phyloP scores from a whole-genome alignment of 1,140 invertebrate species.

The Apocrypta bakeri region DNA sequence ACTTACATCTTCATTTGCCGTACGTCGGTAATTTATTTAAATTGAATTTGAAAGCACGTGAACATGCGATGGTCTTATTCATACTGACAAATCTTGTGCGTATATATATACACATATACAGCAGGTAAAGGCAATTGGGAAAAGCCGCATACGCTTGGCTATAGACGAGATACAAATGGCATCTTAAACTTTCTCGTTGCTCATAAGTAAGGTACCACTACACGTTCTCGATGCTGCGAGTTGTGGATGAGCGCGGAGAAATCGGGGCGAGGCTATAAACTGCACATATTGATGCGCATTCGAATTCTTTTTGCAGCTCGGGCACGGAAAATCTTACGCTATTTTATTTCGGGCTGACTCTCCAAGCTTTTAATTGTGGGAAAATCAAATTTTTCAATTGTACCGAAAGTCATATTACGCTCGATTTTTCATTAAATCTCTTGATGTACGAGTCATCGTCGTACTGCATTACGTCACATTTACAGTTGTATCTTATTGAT shows the following conservation, averaged over 20 bases:
- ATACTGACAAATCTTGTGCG: background rate
- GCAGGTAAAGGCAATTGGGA: background rate
- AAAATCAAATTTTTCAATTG: conserved; percentile 20
- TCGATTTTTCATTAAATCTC: background rate
- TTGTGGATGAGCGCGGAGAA: conserved; percentile 8
- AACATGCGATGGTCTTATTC: conserved; percentile 13
- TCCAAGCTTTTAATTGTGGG: conserved; percentile 26
- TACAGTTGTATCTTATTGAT: background rate
- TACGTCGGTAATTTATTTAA: background rate
- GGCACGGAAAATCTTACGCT: background rate
- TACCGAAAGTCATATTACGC: background rate
- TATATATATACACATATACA: background rate
- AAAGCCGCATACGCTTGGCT: background rate
- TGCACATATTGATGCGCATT: conserved; percentile 31
- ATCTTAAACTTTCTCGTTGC: conserved; percentile 29
- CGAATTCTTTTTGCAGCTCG: background rate
- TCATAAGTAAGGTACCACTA: background rate
- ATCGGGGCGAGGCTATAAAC: conserved; percentile 44
- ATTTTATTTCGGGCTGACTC: background rate
- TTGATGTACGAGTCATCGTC: background rate
- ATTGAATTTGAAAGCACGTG: background rate
- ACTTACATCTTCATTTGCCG: conserved; percentile 7
- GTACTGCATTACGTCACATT: conserved; percentile 7
- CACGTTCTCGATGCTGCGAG: conserved; percentile 1
- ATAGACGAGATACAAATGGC: conserved; percentile 18